These are phyloP conservation scores for Drosophila persimilis DNA, from an alignment of 1,140 invertebrate species.

Conservation along the genomic window DNA sequence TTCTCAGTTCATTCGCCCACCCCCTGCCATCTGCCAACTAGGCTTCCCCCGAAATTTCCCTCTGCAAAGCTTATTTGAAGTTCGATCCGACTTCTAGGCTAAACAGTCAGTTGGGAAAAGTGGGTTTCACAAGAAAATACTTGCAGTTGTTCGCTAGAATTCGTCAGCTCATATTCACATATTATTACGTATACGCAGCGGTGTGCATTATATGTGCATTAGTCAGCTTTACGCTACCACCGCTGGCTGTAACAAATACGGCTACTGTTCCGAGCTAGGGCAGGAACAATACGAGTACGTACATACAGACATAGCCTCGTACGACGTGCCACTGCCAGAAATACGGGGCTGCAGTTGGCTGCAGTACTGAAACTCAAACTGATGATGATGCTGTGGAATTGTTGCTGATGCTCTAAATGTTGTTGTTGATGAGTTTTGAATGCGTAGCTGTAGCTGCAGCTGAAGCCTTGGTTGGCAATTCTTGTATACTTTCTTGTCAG, in stretches of 20 bases:
- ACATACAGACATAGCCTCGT: constrained; percentile 30
- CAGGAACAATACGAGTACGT: constrained; percentile 23
- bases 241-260: constrained; percentile 3
- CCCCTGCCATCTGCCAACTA: no score
- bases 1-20: no score
- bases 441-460: constrained; percentile 45
- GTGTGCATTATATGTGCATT: constrained; percentile 46
- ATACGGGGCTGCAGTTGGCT: constrained; percentile 29
- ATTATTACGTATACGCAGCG: constrained; percentile 55
- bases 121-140: background rate
- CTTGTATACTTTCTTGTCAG: constrained; percentile 54
- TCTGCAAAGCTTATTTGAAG: no score
- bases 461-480: constrained; percentile 36
- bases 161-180: background rate
- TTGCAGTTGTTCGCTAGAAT: no score
- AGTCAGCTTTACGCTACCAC: constrained; percentile 53
- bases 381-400: constrained; percentile 22
- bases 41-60: no score
- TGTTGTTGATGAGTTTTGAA: constrained; percentile 73
- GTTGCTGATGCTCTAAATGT: constrained; percentile 22
- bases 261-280: background rate
- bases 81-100: no score
- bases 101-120: no score
- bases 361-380: constrained; percentile 13
- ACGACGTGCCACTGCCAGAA: constrained; percentile 43